These are phyloP conservation scores for Apamea monoglypha DNA, from an alignment of 2,888 invertebrate genomes.

Conservation along the genomic window DNA sequence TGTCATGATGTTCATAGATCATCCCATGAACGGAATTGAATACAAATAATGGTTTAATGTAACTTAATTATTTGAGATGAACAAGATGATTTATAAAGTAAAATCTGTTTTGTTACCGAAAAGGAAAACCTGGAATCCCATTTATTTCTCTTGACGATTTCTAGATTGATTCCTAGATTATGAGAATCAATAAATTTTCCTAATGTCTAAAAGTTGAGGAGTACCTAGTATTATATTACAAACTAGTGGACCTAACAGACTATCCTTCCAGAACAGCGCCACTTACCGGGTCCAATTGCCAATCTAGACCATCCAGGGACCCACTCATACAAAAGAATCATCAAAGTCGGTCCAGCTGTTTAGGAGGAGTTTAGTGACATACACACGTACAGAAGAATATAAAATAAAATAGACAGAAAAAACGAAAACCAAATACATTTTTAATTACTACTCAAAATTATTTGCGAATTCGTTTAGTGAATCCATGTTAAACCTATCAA, in stretches of 20 bases:
- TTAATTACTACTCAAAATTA: conserved; percentile 1
- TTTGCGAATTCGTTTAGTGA: conserved; percentile 17
- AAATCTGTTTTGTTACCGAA: background rate
- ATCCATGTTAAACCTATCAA: background rate
- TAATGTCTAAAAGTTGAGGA: background rate
- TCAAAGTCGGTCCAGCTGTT: background rate
- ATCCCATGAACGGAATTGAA: conserved; percentile 24
- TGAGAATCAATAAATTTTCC: background rate
- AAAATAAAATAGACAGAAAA: background rate
- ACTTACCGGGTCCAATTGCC: background rate
- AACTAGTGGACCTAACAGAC: background rate
- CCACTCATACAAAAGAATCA: background rate
- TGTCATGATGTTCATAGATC: conserved; percentile 57
- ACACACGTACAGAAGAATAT: background rate
- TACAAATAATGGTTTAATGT: background rate
- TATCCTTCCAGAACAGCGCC: background rate
- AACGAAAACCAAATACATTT: background rate
- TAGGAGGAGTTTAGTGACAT: background rate
- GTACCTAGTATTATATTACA: background rate
- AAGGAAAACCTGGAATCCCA: background rate
- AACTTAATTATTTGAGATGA: background rate
- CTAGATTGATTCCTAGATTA: too few relatives aligned
- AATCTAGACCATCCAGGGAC: background rate
- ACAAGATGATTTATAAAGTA: background rate
- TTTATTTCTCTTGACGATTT: conserved; percentile 1